Evolutionary conservation across 1,140 invertebrate species (phyloP).

Genomic region (Trachymyrmex cornetzi): DNA sequence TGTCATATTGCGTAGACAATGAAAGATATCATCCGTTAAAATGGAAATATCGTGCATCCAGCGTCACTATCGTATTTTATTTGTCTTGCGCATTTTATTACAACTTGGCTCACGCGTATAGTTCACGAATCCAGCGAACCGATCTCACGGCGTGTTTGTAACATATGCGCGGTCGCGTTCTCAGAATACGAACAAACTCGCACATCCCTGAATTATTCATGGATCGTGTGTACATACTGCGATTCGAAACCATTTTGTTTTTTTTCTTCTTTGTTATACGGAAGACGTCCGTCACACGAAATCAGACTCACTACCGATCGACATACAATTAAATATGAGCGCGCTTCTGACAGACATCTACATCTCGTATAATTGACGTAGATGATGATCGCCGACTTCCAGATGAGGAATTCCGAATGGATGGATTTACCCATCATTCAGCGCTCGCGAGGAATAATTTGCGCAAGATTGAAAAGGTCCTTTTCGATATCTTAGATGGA

Average conservation of each 20-base stretch:
- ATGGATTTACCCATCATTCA: slow-evolving; percentile 1
- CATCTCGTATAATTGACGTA: slow-evolving; percentile 43
- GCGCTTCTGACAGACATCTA: slow-evolving; percentile 7
- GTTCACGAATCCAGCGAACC: slow-evolving; percentile 42
- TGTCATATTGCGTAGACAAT: background rate
- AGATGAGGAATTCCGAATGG: slow-evolving; percentile 29
- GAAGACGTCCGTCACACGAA: slow-evolving; percentile 15
- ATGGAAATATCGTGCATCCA: background rate
- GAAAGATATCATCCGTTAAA: background rate
- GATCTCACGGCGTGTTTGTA: slow-evolving; percentile 28
- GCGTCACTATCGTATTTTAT: slow-evolving; percentile 12
- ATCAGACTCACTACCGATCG: background rate
- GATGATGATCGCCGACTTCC: slow-evolving; percentile 49
- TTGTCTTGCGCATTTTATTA: slow-evolving; percentile 61
- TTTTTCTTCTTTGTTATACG: background rate
- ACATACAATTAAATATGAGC: slow-evolving; percentile 38
- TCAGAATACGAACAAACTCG: slow-evolving; percentile 68
- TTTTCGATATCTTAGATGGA: slow-evolving; percentile 31
- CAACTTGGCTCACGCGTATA: slow-evolving; percentile 30
- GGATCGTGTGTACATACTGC: slow-evolving; percentile 20
- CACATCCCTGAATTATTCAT: slow-evolving; percentile 74
- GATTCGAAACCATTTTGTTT: slow-evolving; percentile 53
- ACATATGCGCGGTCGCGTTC: slow-evolving; percentile 65
- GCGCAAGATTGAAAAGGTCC: background rate
- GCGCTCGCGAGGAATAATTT: slow-evolving; percentile 1